Conservation (phyloP, 37 sponge, comb jelly and placozoan species). For the Cliona cf. orientalis region DNA sequence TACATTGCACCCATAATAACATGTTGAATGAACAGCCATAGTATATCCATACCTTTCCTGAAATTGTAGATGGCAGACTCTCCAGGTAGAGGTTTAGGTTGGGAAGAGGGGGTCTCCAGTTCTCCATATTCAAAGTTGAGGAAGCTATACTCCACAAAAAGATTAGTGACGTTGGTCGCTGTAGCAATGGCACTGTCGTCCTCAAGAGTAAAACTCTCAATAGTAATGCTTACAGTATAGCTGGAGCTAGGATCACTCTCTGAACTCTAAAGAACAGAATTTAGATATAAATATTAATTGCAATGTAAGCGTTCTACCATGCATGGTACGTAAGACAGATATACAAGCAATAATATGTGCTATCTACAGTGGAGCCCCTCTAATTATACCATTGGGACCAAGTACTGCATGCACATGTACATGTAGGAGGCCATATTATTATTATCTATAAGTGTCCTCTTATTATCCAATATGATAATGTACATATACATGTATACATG, state of each 20-base stretch:
- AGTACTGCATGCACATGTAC: no score
- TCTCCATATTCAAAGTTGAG: slow-evolving; percentile 64
- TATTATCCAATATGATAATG: no score
- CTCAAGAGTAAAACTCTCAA: slow-evolving; percentile 44
- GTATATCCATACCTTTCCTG: slow-evolving; percentile 41
- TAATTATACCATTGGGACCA: no score
- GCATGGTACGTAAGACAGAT: no score
- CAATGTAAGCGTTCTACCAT: not conserved
- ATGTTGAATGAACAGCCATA: not conserved
- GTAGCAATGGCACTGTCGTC: slow-evolving; percentile 15
- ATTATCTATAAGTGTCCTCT: no score
- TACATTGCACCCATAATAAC: slow-evolving; percentile 22
- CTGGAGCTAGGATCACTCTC: not conserved
- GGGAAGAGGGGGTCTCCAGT: slow-evolving; percentile 77
- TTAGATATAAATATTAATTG: not conserved
- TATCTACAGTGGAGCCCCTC: no score
- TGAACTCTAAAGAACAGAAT: no score
- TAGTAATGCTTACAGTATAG: slow-evolving; percentile 30
- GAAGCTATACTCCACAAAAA: slow-evolving; percentile 90
- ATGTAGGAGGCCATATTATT: no score
- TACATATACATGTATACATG: no score
- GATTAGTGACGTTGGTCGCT: not conserved
- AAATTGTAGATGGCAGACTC: slow-evolving; percentile 73
- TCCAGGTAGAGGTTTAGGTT: slow-evolving; percentile 45
- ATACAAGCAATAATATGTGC: no score